Evolutionary conservation across 2,888 invertebrate genomes (phyloP).

Genomic region (Amiota communis): DNA sequence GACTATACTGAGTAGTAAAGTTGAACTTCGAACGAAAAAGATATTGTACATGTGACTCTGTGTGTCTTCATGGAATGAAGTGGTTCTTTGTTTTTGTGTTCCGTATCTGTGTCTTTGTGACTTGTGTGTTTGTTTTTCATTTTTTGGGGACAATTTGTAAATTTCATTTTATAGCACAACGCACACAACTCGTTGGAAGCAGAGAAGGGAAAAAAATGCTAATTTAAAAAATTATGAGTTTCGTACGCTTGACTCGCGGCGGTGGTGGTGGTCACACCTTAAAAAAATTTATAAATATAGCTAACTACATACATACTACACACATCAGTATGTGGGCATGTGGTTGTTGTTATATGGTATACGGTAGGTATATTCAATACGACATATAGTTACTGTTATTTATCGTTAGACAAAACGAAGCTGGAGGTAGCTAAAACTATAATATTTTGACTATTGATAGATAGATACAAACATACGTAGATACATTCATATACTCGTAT

Average conservation of each 20-base stretch:
- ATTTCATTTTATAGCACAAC: constrained; percentile 66
- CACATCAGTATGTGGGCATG: constrained; percentile 4
- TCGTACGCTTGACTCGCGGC: constrained; percentile 54
- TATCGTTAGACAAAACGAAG: constrained; percentile 66
- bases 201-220: constrained; percentile 60
- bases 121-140: constrained; percentile 13
- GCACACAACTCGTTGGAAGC: constrained; percentile 29
- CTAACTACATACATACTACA: constrained; percentile 16
- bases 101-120: constrained; percentile 22
- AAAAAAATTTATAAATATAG: constrained; percentile 49
- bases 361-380: constrained; percentile 60
- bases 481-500: constrained; percentile 1
- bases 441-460: not conserved
- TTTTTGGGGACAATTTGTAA: constrained; percentile 67
- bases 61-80: constrained; percentile 48
- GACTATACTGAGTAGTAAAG: constrained; percentile 58
- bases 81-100: constrained; percentile 59
- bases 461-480: not conserved
- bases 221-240: constrained; percentile 70
- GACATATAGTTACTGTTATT: constrained; percentile 59
- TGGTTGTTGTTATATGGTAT: constrained; percentile 45
- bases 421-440: constrained; percentile 52
- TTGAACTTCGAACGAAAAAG: not conserved
- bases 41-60: too few relatives aligned
- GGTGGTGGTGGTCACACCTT: constrained; percentile 65